A percentile compares a stretch with the other conserved stretches of the same genome.
These are phyloP conservation scores for Spialia ferax DNA, from an alignment of 2,888 invertebrate species.

Conservation along the genomic window DNA sequence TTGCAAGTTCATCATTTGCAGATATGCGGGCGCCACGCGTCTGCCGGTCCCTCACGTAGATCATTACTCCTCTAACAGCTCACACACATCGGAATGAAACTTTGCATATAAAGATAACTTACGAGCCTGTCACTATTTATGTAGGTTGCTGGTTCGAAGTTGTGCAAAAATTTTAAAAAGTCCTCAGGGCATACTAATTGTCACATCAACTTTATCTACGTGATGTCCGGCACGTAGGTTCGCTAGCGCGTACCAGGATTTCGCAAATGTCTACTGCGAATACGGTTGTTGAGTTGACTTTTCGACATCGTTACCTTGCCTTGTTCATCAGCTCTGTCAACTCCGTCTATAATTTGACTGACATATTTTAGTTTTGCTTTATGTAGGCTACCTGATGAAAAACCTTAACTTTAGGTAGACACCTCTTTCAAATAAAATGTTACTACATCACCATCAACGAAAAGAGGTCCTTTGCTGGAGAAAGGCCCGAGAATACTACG, in stretches of 20 bases:
- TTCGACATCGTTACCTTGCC: not conserved
- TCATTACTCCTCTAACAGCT: conserved; percentile 40
- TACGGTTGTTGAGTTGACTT: not conserved
- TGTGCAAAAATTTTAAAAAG: conserved; percentile 38
- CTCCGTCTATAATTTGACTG: not conserved
- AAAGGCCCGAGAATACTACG: too few species aligned
- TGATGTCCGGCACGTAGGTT: conserved; percentile 39
- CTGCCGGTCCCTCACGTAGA: conserved; percentile 35
- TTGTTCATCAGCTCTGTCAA: not conserved
- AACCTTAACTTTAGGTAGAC: too few species aligned
- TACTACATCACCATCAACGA: too few species aligned
- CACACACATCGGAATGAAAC: conserved; percentile 40
- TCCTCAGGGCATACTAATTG: conserved; percentile 40
- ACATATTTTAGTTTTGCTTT: not conserved
- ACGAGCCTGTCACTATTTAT: conserved; percentile 30
- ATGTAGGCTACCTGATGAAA: too few species aligned
- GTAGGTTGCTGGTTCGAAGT: conserved; percentile 29
- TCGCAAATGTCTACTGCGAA: conserved; percentile 27
- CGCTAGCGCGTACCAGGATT: conserved; percentile 18
- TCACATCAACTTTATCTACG: conserved; percentile 33
- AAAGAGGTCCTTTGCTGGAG: too few species aligned
- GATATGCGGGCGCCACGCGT: conserved; percentile 30
- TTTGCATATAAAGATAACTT: conserved; percentile 41
- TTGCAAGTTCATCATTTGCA: conserved; percentile 13
- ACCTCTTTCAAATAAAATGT: too few species aligned